These are phyloP conservation scores for Papilio elwesi DNA, from an alignment of 2,888 invertebrate genomes.

Conservation along the genomic window DNA sequence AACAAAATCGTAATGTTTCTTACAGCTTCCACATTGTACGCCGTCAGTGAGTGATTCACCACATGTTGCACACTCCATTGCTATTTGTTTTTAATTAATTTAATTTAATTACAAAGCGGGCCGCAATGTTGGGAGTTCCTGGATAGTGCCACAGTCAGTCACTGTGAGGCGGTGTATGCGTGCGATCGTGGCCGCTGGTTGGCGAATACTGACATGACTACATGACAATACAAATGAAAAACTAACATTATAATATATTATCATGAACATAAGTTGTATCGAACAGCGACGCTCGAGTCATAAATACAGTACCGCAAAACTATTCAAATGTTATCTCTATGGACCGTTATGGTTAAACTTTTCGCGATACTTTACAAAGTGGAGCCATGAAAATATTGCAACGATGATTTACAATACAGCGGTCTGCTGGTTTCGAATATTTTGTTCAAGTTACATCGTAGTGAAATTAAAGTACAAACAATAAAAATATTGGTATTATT, in stretches of 20 bases:
- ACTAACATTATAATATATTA: conserved; percentile 11
- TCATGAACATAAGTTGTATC: conserved; percentile 2
- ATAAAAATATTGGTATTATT: background rate
- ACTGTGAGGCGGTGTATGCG: no score
- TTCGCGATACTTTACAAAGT: conserved; percentile 58
- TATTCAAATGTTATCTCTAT: conserved; percentile 22
- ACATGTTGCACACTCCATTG: no score
- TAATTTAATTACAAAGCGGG: no score
- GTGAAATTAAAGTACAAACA: background rate
- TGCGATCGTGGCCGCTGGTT: no score
- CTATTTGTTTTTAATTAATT: no score
- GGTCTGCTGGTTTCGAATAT: conserved; percentile 12
- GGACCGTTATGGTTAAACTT: conserved; percentile 26
- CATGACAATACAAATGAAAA: background rate
- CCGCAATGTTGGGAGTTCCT: no score
- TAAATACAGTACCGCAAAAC: conserved; percentile 20
- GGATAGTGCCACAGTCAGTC: no score
- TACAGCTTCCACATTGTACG: no score
- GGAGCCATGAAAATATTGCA: conserved; percentile 35
- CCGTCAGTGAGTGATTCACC: no score
- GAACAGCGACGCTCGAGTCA: conserved; percentile 16
- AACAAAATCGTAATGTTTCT: no score
- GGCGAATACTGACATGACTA: no score
- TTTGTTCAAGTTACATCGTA: background rate
- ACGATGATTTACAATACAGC: conserved; percentile 7